Evolutionary conservation across 2,797 vertebrate species (phyloP).

Genomic region (Coranthus polyacanthus): DNA sequence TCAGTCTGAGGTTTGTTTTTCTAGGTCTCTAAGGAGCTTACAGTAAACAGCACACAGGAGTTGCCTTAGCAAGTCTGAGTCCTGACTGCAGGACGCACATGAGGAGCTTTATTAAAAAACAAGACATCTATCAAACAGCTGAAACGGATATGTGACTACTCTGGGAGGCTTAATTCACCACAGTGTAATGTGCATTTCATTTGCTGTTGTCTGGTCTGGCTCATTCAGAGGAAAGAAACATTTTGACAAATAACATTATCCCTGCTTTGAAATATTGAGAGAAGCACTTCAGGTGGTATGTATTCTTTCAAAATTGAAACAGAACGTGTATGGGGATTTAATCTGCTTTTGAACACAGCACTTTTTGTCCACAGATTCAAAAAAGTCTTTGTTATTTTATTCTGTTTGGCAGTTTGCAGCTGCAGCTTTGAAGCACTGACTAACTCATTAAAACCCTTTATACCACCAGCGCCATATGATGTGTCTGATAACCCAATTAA

Average conservation of each 20-base stretch:
- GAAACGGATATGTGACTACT: conserved; percentile 10
- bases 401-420: background rate
- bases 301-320: background rate
- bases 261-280: no score
- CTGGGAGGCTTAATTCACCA: conserved; percentile 16
- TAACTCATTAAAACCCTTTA: conserved; percentile 38
- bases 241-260: conserved; percentile 2
- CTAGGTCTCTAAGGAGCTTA: conserved; percentile 63
- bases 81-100: conserved; percentile 43
- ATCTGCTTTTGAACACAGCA: background rate
- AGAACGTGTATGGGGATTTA: no score
- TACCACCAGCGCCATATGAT: background rate
- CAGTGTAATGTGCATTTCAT: background rate
- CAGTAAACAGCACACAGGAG: conserved; percentile 60
- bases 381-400: background rate
- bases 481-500: conserved; percentile 18
- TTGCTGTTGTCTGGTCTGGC: background rate
- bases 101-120: conserved; percentile 40
- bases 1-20: conserved; percentile 60
- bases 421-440: conserved; percentile 7
- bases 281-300: background rate
- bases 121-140: conserved; percentile 51
- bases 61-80: conserved; percentile 30
- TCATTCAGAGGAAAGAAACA: background rate
- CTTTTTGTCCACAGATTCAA: background rate